These are phyloP conservation scores for Falco punctatus DNA, from an alignment of 2,113 vertebrate genomes.

Conservation along the genomic window DNA sequence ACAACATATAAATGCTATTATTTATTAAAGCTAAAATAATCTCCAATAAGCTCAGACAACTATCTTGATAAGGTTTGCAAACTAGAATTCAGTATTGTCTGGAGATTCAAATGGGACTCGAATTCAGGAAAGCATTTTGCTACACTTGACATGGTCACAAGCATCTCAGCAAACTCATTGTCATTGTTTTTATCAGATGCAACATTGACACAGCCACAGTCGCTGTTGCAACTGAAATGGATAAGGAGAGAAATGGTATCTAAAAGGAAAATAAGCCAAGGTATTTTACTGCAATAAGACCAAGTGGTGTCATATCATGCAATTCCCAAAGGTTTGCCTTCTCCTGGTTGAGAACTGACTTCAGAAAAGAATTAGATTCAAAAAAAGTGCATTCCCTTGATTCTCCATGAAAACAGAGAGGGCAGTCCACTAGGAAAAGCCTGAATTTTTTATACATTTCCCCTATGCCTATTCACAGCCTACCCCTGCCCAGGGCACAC, in stretches of 20 bases:
- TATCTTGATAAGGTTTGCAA: background rate
- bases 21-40: background rate
- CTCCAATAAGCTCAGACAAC: background rate
- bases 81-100: background rate
- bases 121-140: background rate
- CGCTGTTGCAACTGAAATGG: background rate
- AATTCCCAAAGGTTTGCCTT: background rate
- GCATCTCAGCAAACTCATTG: background rate
- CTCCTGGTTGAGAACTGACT: background rate
- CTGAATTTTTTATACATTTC: background rate
- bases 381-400: background rate
- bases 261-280: background rate
- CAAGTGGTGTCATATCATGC: background rate
- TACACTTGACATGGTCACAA: background rate
- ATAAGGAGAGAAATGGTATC: background rate
- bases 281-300: background rate
- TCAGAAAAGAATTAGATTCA: background rate
- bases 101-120: background rate
- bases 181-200: background rate
- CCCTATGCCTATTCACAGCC: background rate
- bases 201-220: background rate
- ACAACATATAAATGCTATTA: background rate
- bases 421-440: background rate
- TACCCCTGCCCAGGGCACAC: background rate
- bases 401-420: background rate